phyloP scores from a whole-genome alignment of 2,797 vertebrate species.

The Microctenopoma lineatum region DNA sequence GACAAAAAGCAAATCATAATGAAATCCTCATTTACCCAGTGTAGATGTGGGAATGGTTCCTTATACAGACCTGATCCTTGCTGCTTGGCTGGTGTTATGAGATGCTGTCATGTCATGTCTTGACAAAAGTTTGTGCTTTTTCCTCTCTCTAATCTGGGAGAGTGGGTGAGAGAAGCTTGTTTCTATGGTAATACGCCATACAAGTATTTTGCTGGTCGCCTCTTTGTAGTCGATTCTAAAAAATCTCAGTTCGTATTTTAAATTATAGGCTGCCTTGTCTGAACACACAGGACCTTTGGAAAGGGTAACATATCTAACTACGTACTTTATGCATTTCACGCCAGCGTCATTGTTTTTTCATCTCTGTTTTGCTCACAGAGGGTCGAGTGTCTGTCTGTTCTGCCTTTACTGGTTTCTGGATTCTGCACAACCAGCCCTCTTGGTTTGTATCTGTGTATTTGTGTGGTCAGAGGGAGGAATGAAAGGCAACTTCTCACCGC shows the following conservation, averaged over 20 bases:
- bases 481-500: slow-evolving; percentile 53
- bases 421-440: slow-evolving; percentile 21
- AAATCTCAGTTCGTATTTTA: slow-evolving; percentile 48
- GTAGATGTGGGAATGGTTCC: background rate
- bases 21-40: background rate
- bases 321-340: slow-evolving; percentile 8
- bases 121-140: slow-evolving; percentile 38
- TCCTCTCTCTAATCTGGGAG: slow-evolving; percentile 47
- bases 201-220: slow-evolving; percentile 60
- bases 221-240: slow-evolving; percentile 41
- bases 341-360: slow-evolving; percentile 16
- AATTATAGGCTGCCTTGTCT: slow-evolving; percentile 33
- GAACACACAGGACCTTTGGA: slow-evolving; percentile 10
- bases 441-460: slow-evolving; percentile 40
- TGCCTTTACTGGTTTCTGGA: slow-evolving; percentile 10
- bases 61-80: background rate
- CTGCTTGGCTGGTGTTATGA: slow-evolving; percentile 18
- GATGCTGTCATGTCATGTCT: slow-evolving; percentile 47
- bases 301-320: too few relatives aligned
- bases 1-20: background rate
- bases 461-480: slow-evolving; percentile 48
- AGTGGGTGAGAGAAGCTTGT: slow-evolving; percentile 67
- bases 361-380: slow-evolving; percentile 14
- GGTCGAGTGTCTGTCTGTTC: slow-evolving; percentile 27
- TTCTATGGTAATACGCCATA: slow-evolving; percentile 74